Conservation (phyloP, 2,797 vertebrate species). For the Dipus sagitta region DNA sequence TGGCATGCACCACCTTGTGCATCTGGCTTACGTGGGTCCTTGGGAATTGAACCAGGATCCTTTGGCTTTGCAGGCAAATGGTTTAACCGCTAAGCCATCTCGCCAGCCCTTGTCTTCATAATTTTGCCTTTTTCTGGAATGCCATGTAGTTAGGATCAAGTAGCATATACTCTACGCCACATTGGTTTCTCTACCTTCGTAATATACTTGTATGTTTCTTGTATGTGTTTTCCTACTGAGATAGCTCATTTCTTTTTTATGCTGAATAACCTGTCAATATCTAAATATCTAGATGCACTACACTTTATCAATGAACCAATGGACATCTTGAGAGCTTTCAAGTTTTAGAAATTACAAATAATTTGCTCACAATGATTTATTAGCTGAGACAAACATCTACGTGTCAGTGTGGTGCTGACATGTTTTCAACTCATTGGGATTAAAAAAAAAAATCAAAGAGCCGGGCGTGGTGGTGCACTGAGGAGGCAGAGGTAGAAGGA, state of each 20-base stretch:
- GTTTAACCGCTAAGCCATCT: no score
- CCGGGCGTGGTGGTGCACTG: no score
- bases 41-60: no score
- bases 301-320: neutral
- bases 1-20: no score
- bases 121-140: neutral
- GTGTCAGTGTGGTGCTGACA: neutral
- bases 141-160: neutral
- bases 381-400: neutral
- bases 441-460: neutral
- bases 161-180: neutral
- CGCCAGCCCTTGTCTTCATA: neutral
- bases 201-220: neutral
- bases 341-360: constrained; percentile 4
- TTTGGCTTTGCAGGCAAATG: no score
- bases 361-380: neutral
- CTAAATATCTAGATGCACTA: neutral
- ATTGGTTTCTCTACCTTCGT: neutral
- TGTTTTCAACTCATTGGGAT: neutral
- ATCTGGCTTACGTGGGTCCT: no score
- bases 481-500: no score
- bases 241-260: neutral
- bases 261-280: neutral
- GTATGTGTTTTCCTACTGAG: neutral
- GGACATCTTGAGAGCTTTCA: neutral